These are phyloP conservation scores for Hemistola chrysoprasaria DNA, from an alignment of 2,888 invertebrate species.

Conservation along the genomic window DNA sequence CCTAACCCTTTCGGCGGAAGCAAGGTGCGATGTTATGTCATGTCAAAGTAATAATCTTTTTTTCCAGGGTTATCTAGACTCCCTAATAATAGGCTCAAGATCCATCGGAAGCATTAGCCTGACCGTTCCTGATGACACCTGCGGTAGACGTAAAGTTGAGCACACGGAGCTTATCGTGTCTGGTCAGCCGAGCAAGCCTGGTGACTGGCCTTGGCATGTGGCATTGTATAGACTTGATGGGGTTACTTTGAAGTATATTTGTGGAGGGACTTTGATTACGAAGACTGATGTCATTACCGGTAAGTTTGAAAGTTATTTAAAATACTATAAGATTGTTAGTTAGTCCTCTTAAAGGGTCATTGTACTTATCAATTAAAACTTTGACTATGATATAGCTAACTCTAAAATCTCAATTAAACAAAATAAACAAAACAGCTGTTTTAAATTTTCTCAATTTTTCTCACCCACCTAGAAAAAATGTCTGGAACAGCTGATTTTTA, in stretches of 20 bases:
- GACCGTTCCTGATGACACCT: constrained; percentile 32
- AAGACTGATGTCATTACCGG: constrained; percentile 54
- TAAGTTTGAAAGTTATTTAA: constrained; percentile 22
- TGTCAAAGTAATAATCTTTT: background rate
- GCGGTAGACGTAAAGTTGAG: constrained; percentile 48
- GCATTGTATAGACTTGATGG: constrained; percentile 48
- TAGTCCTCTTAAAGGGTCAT: too few species aligned
- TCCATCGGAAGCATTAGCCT: constrained; percentile 34
- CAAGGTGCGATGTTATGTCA: too few species aligned
- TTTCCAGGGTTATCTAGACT: constrained; percentile 35
- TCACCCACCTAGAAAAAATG: too few species aligned
- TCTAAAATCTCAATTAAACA: too few species aligned
- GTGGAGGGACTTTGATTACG: constrained; percentile 59
- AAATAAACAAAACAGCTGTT: too few species aligned
- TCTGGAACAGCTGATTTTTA: too few species aligned
- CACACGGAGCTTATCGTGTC: constrained; percentile 55
- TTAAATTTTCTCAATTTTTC: too few species aligned
- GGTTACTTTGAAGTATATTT: constrained; percentile 45
- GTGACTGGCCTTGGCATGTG: constrained; percentile 70
- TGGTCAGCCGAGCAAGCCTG: constrained; percentile 50
- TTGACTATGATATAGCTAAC: too few species aligned
- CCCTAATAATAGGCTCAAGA: constrained; percentile 21
- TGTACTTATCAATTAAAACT: too few species aligned
- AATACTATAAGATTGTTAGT: too few species aligned
- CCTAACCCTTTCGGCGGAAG: too few species aligned